Conservation (phyloP, 2,888 invertebrate species). For the Oligia latruncula region DNA sequence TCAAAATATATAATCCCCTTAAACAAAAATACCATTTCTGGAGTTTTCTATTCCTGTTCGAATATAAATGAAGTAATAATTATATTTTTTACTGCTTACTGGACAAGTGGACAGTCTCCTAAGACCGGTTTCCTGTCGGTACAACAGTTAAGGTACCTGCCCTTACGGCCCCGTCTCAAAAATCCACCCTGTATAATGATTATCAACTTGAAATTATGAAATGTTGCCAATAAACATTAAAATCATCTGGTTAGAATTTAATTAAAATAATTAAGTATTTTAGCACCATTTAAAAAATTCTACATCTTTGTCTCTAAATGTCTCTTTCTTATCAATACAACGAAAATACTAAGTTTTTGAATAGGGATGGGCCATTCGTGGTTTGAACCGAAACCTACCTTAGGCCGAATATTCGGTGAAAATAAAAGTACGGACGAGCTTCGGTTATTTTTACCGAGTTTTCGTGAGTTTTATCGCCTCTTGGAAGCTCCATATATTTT, state of each 20-base stretch:
- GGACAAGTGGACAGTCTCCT: not conserved
- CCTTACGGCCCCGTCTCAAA: not conserved
- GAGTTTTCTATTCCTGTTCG: not conserved
- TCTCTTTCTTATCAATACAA: not conserved
- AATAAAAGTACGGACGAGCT: not conserved
- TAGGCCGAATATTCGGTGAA: not conserved
- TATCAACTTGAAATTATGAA: not conserved
- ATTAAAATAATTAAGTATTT: not conserved
- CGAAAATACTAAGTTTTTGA: not conserved
- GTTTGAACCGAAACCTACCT: not conserved
- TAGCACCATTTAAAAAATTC: conserved; percentile 16
- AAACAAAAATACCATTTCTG: not conserved
- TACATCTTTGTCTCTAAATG: not conserved
- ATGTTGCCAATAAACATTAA: not conserved
- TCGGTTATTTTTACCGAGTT: not conserved
- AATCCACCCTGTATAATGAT: not conserved
- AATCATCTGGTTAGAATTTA: not conserved
- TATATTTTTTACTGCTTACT: not conserved
- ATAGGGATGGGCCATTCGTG: not conserved
- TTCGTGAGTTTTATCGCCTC: not conserved
- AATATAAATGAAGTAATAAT: not conserved
- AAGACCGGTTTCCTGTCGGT: not conserved
- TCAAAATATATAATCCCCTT: not conserved
- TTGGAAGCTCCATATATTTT: not conserved
- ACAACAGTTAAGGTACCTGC: not conserved